A percentile compares a stretch with the other conserved stretches of the same genome.
phyloP scores from a whole-genome alignment of 2,888 invertebrate genomes.

The Hydrotaea cyrtoneurina region DNA sequence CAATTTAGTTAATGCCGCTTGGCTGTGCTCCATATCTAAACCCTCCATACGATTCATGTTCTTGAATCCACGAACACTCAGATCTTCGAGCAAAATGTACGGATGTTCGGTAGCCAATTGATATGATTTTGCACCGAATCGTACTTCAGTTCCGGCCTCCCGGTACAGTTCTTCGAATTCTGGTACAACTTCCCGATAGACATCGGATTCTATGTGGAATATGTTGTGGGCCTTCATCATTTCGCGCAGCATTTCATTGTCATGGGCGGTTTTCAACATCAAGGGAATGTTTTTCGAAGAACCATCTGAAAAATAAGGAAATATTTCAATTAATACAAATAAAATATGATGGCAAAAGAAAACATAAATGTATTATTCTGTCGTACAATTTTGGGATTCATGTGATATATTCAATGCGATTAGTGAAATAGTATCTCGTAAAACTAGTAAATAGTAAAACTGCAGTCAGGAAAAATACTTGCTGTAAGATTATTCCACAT shows the following conservation, averaged over 20 bases:
- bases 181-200: constrained; percentile 65
- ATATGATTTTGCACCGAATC: constrained; percentile 62
- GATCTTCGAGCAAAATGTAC: constrained; percentile 72
- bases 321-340: too few species aligned
- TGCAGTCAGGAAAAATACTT: too few species aligned
- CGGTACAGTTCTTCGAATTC: constrained; percentile 69
- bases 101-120: constrained; percentile 47
- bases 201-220: constrained; percentile 54
- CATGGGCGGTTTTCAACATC: constrained; percentile 74
- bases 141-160: constrained; percentile 57
- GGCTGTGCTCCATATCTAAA: constrained; percentile 71
- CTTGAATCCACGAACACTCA: constrained; percentile 70
- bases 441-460: too few species aligned
- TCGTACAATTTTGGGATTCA: too few species aligned
- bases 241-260: constrained; percentile 61
- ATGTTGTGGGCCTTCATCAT: constrained; percentile 62
- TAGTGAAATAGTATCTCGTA: too few species aligned
- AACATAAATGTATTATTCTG: too few species aligned
- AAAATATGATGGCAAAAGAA: too few species aligned
- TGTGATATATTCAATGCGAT: too few species aligned
- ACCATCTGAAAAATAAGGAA: constrained; percentile 62
- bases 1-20: constrained; percentile 71
- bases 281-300: constrained; percentile 67
- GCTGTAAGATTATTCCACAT: too few species aligned
- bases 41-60: constrained; percentile 72